A percentile compares a stretch with the other conserved stretches of the same genome.
These are phyloP conservation scores for Balaenoptera acutorostrata DNA, from an alignment of 2,113 vertebrate genomes.

Conservation along the genomic window DNA sequence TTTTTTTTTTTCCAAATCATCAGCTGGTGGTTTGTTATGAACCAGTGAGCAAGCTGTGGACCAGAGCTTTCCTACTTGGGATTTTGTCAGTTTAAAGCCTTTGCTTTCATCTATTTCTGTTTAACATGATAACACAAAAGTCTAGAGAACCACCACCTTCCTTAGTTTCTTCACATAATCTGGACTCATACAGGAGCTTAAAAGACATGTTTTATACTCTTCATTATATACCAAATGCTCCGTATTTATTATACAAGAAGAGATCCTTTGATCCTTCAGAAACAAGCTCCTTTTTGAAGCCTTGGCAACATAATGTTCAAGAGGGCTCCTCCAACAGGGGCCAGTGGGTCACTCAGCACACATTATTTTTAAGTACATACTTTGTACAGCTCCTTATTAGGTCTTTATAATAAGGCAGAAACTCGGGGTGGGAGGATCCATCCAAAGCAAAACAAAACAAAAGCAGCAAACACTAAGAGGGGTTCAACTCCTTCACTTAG, in stretches of 20 bases:
- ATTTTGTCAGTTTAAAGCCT: not conserved
- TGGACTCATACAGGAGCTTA: not conserved
- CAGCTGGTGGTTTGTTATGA: not conserved
- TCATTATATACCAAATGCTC: conserved; percentile 1
- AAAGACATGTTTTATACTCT: conserved; percentile 17
- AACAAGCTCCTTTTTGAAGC: conserved; percentile 27
- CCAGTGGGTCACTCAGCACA: not conserved
- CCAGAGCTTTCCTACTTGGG: not conserved
- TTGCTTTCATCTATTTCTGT: conserved; percentile 17
- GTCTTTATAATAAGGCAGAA: not conserved
- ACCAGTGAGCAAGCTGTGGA: not conserved
- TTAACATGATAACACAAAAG: not conserved
- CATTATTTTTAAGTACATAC: not conserved
- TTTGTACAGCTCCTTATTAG: not conserved
- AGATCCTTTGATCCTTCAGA: conserved; percentile 1
- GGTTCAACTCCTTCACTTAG: not conserved
- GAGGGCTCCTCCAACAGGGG: not conserved
- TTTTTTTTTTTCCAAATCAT: not conserved
- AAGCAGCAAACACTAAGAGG: not conserved
- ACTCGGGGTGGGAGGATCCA: not conserved
- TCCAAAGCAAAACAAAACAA: not conserved
- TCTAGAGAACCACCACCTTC: not conserved
- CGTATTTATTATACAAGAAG: conserved; percentile 22
- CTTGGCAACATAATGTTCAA: not conserved
- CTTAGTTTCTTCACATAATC: not conserved